Conservation (phyloP, 2,113 vertebrate species). For the Embiotoca jacksoni region DNA sequence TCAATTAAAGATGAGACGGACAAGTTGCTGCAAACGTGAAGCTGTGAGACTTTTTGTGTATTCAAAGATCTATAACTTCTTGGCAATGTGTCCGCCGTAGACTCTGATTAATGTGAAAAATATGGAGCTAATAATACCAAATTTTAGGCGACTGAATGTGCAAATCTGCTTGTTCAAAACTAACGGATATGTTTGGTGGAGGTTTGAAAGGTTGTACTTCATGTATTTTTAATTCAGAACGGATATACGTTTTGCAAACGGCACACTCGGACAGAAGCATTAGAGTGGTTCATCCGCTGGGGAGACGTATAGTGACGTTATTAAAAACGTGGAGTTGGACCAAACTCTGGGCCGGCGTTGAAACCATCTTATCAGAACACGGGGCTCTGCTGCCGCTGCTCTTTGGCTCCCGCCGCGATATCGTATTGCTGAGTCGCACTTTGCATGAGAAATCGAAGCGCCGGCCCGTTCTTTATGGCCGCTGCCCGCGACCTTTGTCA, state of each 20-base stretch:
- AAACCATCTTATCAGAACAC: constrained; percentile 66
- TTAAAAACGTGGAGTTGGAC: constrained; percentile 2
- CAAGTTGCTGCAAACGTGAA: no score
- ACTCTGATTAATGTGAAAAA: no score
- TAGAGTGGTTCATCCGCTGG: neutral
- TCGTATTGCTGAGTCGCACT: constrained; percentile 84
- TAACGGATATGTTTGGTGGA: no score
- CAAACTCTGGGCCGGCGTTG: constrained; percentile 31
- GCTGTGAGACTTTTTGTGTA: no score
- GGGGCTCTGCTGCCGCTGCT: constrained; percentile 67
- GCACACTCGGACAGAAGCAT: neutral
- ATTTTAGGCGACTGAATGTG: no score
- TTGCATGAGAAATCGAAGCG: constrained; percentile 84
- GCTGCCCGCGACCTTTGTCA: constrained; percentile 81
- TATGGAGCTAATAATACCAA: no score
- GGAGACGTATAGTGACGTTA: neutral
- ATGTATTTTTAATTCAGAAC: no score
- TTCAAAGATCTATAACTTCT: no score
- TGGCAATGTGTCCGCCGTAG: no score
- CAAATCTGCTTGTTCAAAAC: no score
- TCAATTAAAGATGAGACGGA: constrained; percentile 53
- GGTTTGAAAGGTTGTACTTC: no score
- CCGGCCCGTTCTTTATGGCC: constrained; percentile 81
- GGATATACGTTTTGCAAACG: neutral
- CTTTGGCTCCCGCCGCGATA: constrained; percentile 65